These are phyloP conservation scores for Cepaea nemoralis DNA, from an alignment of 1,140 invertebrate species.

Conservation along the genomic window DNA sequence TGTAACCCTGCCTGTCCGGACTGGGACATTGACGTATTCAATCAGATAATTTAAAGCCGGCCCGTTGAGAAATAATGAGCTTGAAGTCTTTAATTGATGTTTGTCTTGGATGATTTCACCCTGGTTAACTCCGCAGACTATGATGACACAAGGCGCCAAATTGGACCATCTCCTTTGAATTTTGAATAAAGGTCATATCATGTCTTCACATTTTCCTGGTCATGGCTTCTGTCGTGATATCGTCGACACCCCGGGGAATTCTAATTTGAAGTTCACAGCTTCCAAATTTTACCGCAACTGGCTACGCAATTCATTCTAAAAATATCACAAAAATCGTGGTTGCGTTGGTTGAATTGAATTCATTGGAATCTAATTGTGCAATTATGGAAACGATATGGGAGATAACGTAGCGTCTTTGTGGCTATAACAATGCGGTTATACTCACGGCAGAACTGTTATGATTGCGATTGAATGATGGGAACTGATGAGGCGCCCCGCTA, in stretches of 20 bases:
- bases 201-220: neutral
- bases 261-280: neutral
- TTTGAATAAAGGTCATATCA: neutral
- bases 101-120: neutral
- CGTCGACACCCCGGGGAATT: neutral
- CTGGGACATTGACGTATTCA: neutral
- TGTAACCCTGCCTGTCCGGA: neutral
- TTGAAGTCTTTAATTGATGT: conserved; percentile 10
- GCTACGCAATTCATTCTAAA: neutral
- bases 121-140: neutral
- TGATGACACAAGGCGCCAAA: neutral
- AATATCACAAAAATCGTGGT: neutral
- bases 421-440: neutral
- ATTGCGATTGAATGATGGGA: too few species aligned
- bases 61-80: neutral
- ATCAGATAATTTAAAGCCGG: neutral
- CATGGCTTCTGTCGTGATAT: neutral
- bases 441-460: too few species aligned
- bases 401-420: neutral
- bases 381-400: neutral
- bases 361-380: neutral
- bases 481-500: too few species aligned
- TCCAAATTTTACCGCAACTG: neutral
- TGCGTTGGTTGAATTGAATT: neutral
- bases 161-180: neutral